These are phyloP conservation scores for Noctua comes DNA, from an alignment of 2,888 invertebrate genomes.

Conservation along the genomic window DNA sequence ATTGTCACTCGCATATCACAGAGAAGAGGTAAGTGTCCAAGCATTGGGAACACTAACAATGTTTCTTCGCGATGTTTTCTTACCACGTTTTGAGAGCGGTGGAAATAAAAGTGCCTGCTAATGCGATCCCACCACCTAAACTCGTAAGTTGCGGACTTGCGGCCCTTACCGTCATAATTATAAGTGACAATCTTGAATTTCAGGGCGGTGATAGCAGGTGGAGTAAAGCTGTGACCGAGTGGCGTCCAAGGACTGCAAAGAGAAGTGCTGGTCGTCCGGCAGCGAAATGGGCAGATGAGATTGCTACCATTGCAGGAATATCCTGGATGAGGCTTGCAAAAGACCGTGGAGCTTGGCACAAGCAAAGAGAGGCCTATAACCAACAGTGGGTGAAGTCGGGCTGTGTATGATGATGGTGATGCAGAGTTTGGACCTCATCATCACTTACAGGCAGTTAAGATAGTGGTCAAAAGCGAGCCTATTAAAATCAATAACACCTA, in stretches of 20 bases:
- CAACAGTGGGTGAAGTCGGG: no score
- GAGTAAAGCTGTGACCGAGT: no score
- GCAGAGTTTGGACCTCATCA: neutral
- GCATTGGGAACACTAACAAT: neutral
- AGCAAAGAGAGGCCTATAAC: no score
- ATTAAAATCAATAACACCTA: neutral
- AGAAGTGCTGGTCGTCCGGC: no score
- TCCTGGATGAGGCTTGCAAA: no score
- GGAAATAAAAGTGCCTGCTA: neutral
- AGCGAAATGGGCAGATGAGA: no score
- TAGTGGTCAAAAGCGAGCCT: neutral
- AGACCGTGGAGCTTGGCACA: no score
- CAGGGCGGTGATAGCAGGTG: no score
- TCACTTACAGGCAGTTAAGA: neutral
- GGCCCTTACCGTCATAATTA: neutral
- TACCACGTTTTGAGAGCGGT: neutral
- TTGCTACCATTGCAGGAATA: no score
- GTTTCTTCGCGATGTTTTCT: neutral
- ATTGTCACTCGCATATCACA: neutral
- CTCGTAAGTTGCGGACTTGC: no score
- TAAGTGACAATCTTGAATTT: slow-evolving; percentile 1
- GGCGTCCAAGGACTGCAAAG: no score
- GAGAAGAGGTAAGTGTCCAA: neutral
- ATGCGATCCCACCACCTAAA: neutral
- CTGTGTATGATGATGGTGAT: no score